Base-by-base conservation (phyloP, 2,113 vertebrate species). In the Phycodurus eques region DNA sequence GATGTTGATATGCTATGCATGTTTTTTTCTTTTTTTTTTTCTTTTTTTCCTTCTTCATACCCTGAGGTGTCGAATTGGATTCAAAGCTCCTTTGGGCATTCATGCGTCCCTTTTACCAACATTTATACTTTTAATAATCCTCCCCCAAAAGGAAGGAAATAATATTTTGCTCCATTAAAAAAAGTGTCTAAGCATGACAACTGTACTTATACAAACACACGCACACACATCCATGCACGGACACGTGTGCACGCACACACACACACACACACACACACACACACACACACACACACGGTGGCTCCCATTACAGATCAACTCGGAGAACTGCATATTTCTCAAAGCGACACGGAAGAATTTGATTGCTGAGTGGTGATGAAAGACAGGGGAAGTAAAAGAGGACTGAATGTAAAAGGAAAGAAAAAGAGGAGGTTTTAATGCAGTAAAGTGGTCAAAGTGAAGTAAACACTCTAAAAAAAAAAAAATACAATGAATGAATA, bases 251-350 rank as follows among this genome's bases (percentile, higher is more conserved):
- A 27, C 27, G 27, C 27, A 27, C 27, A 27, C 27, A 1, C 27
- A 27, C 1, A 57, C 62, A 68, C 70, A 71, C 46, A 59, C 56
- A 53, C 60, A 44, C 27, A 27, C 27, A 1, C 27, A 27, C 27
- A 27, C 27, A 1, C 27, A 27, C 1, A 57, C 62, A 68, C 70
- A 71, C 46, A 59, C 56, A 53, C 60, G 47, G 67, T 74, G 77
- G 74, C 77, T 82, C 77, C 68, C 74, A 77, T 72, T 78, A 81
- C 74, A 71, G 66, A 70, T 80, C 78, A 76, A 80, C 84, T 74
- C 71, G 72, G 73, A 88, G 59, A 42, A 43, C 46, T 71, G 81
- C 68, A 78, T 70, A 76, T 78, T 71, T 81, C 76, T 70, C n/a
- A 76, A 46, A 22, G 53, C 5, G 14, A 46, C 67, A 61, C 63